Evolutionary conservation across 2,888 invertebrate species (phyloP), one percentile per base, ranked within the genome.

Genomic region (Achlya flavicornis): DNA sequence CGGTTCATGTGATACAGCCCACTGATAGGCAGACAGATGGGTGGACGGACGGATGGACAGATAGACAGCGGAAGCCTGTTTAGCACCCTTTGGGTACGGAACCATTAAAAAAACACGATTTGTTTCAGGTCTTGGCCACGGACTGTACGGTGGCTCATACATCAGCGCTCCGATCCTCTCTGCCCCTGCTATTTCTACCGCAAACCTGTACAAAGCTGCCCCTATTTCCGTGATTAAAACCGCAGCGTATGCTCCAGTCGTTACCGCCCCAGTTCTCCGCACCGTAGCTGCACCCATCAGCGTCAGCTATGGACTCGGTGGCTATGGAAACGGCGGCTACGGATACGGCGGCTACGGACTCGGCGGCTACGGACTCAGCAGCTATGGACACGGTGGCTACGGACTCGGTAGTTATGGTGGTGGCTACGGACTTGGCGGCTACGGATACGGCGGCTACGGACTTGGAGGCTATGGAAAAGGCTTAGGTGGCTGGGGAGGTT

Each of bases 111-210:
- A 4, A n/a, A 5, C 4, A 12, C 0, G 2, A 58, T 7, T 16
- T n/a, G 14, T 70, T 66, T 7, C 64, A 82, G 77, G 76, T 57
- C 46, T 69, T 16, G 76, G 79, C 11, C n/a, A n/a, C n/a, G 46
- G 46, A 46, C 46, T 46, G 6, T 58, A 64, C 53, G 63, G 65
- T 41, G 70, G 68, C 4, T 71, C 79, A 16, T 71, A 81, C 63
- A 69, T 79, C 72, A 68, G 69, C 48, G 76, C 81, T 1, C 79
- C 83, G 0, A 74, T 83, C 63, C 57, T 80, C 35, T 83, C 86
- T 3, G 89, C 90, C 0, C 87, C 89, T 1, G 88, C 89, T 48
- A 80, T 91, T 60, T 93, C 92, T 46, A 81, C 86, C 43, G 87
- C 88, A 10, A 90, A 86, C 76, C 41, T 91, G 12, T 68, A 82